Conservation (phyloP, 2,113 vertebrate genomes). For the Carlito syrichta region DNA sequence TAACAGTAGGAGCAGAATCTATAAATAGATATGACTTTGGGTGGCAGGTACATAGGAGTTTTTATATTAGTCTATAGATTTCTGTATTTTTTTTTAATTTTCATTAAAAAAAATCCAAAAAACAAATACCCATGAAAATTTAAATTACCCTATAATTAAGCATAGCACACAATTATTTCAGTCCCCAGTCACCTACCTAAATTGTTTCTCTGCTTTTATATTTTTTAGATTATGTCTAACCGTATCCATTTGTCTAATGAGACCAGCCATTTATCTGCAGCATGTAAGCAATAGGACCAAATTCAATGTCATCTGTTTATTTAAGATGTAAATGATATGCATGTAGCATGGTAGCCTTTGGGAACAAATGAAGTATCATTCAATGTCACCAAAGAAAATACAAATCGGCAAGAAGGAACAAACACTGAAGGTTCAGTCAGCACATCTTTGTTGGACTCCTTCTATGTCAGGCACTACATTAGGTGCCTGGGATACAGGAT, state of each 20-base stretch:
- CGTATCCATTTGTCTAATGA: slow-evolving; percentile 61
- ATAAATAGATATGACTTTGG: not conserved
- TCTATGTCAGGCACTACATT: not conserved
- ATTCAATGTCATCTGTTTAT: slow-evolving; percentile 67
- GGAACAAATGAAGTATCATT: slow-evolving; percentile 60
- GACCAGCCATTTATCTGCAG: slow-evolving; percentile 58
- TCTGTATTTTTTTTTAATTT: too few species aligned
- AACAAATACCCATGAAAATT: slow-evolving; percentile 29
- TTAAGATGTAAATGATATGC: slow-evolving; percentile 74
- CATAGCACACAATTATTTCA: slow-evolving; percentile 45
- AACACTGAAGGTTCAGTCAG: not conserved
- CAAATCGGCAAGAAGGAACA: slow-evolving; percentile 51
- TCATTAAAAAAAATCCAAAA: slow-evolving; percentile 15
- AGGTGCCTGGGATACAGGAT: not conserved
- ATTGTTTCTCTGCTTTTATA: slow-evolving; percentile 48
- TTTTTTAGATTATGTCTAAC: slow-evolving; percentile 49
- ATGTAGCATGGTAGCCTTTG: slow-evolving; percentile 57
- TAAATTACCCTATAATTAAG: slow-evolving; percentile 45
- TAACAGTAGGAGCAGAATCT: not conserved
- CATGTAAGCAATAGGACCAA: slow-evolving; percentile 54
- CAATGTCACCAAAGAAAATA: slow-evolving; percentile 63
- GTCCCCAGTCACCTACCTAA: slow-evolving; percentile 43
- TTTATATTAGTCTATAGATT: slow-evolving; percentile 22
- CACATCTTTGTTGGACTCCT: not conserved
- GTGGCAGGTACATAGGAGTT: not conserved